Conservation (phyloP, 1,140 invertebrate species). For the Pseudomyrmex concolor region DNA sequence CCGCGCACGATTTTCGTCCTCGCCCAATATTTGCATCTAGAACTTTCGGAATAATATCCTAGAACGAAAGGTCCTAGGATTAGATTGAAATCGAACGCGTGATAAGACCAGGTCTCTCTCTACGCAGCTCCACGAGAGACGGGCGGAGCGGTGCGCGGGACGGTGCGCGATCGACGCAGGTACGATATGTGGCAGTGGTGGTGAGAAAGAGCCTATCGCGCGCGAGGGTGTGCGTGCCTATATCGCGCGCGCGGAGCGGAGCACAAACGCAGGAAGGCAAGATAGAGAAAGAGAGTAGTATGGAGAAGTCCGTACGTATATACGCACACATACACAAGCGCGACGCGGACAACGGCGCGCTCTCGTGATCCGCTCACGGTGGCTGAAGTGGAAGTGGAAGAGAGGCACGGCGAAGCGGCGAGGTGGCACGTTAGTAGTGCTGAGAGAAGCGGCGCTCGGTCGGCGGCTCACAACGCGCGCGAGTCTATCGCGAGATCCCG, state of each 20-base stretch:
- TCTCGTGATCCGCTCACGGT: neutral
- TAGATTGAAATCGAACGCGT: constrained; percentile 12
- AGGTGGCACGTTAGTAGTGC: constrained; percentile 62
- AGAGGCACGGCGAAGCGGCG: constrained; percentile 56
- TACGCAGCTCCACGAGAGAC: neutral
- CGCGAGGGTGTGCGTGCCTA: constrained; percentile 40
- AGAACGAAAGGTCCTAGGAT: neutral
- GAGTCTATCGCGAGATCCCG: constrained; percentile 55
- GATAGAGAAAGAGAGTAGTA: neutral
- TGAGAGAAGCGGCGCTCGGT: constrained; percentile 51
- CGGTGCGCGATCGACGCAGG: constrained; percentile 13
- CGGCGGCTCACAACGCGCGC: constrained; percentile 46
- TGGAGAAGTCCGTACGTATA: constrained; percentile 13
- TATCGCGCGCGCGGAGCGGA: constrained; percentile 2
- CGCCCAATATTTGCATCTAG: no score
- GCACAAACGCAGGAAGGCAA: constrained; percentile 18
- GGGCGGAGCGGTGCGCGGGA: constrained; percentile 26
- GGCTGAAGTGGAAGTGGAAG: constrained; percentile 42
- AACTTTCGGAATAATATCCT: no score
- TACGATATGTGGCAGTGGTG: constrained; percentile 9
- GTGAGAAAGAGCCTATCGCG: constrained; percentile 6
- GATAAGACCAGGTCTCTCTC: constrained; percentile 18
- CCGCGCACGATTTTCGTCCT: no score
- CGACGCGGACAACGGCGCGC: constrained; percentile 15
- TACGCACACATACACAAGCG: neutral